These are phyloP conservation scores for Melopsittacus undulatus DNA, from an alignment of 2,797 vertebrate species.

Conservation along the genomic window DNA sequence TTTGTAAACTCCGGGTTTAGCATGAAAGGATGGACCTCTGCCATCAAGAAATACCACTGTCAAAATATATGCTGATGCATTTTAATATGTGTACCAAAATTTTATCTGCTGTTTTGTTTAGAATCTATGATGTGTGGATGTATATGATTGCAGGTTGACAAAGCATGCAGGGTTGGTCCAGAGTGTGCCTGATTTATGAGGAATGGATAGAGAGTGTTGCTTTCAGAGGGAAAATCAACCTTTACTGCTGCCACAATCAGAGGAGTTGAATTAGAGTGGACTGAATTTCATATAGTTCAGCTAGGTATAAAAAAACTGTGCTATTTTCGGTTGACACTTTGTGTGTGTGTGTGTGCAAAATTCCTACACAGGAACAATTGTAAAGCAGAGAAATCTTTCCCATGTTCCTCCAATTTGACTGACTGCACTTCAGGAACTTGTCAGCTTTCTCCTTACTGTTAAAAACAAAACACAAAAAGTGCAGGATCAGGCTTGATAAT, in stretches of 20 bases:
- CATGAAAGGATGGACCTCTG: not conserved
- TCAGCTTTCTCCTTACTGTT: not conserved
- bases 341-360: not conserved
- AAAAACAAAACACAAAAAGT: not conserved
- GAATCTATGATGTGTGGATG: not conserved
- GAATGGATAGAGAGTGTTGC: not conserved
- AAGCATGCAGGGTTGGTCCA: not conserved
- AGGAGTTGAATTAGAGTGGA: not conserved
- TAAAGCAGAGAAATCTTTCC: not conserved
- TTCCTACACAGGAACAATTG: not conserved
- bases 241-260: not conserved
- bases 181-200: not conserved
- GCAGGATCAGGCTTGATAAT: not conserved
- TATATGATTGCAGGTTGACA: not conserved
- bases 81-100: not conserved
- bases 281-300: not conserved
- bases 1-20: not conserved
- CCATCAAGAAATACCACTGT: not conserved
- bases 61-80: not conserved
- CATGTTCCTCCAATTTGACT: not conserved
- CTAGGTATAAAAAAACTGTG: not conserved
- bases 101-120: not conserved
- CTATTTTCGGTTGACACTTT: not conserved
- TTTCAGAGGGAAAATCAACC: not conserved
- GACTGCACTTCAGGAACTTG: not conserved